Evolutionary conservation across 2,888 invertebrate genomes (phyloP).

Genomic region (Cataglyphis rosenhaueri): DNA sequence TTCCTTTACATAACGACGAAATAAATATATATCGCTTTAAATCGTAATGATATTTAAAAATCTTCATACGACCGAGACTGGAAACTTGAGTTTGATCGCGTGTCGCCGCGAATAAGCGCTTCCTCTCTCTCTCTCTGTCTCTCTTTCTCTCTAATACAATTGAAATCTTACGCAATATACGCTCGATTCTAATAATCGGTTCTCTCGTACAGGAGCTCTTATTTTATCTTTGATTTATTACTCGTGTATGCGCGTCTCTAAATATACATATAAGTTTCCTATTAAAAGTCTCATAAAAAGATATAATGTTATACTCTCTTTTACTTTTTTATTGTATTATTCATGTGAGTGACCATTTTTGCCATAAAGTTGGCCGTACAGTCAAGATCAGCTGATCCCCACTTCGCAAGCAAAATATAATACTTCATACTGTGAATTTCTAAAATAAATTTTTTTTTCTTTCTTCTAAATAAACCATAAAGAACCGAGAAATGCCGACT

Average conservation of each 20-base stretch:
- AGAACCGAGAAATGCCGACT: not conserved
- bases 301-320: not conserved
- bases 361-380: conserved; percentile 6
- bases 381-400: conserved; percentile 33
- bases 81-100: not conserved
- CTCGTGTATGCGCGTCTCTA: not conserved
- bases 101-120: conserved; percentile 2
- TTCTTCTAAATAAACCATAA: not conserved
- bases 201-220: not conserved
- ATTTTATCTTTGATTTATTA: not conserved
- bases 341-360: not conserved
- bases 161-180: conserved; percentile 27
- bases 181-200: conserved; percentile 8
- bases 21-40: not conserved
- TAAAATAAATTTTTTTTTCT: conserved; percentile 16
- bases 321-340: not conserved
- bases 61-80: not conserved
- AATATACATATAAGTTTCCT: not conserved
- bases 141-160: not conserved
- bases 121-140: not conserved
- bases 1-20: not conserved
- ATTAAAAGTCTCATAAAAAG: not conserved
- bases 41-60: conserved; percentile 4
- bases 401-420: conserved; percentile 17
- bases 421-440: conserved; percentile 25